Evolutionary conservation across 2,888 invertebrate genomes (phyloP).

Genomic region (Thecocarcelia acutangulata): DNA sequence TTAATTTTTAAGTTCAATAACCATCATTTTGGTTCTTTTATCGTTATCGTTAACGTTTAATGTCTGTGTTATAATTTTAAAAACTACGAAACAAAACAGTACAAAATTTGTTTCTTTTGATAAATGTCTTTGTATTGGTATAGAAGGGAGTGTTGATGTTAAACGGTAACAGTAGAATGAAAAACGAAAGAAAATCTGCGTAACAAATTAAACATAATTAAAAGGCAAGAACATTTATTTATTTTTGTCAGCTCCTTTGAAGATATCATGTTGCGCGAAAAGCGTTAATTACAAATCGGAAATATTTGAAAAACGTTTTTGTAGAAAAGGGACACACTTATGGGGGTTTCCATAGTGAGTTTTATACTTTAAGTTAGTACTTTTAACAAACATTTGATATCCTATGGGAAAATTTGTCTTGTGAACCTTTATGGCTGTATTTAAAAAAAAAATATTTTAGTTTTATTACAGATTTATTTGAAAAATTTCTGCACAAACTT

Average conservation of each 20-base stretch:
- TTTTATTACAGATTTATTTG: no score
- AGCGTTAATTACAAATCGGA: constrained; percentile 66
- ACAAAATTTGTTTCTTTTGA: constrained; percentile 50
- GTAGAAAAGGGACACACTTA: no score
- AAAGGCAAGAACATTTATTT: constrained; percentile 64
- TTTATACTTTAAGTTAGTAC: no score
- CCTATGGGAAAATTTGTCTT: no score
- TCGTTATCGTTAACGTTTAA: constrained; percentile 11
- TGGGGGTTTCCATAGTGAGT: neutral
- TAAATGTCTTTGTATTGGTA: constrained; percentile 48
- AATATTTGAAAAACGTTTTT: constrained; percentile 9
- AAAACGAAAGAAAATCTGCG: constrained; percentile 65
- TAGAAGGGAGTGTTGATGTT: constrained; percentile 14
- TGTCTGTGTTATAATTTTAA: neutral
- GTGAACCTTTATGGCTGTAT: no score
- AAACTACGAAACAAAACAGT: neutral
- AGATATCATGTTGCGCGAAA: constrained; percentile 47
- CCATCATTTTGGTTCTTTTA: constrained; percentile 49
- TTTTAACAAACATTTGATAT: no score
- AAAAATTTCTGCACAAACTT: no score
- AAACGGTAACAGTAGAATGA: constrained; percentile 28
- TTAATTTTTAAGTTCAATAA: constrained; percentile 66
- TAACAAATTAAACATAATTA: constrained; percentile 70
- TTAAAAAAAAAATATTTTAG: no score
- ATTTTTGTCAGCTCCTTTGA: constrained; percentile 37